Evolutionary conservation across 2,113 vertebrate species (phyloP).

Genomic region (Hemicordylus capensis): DNA sequence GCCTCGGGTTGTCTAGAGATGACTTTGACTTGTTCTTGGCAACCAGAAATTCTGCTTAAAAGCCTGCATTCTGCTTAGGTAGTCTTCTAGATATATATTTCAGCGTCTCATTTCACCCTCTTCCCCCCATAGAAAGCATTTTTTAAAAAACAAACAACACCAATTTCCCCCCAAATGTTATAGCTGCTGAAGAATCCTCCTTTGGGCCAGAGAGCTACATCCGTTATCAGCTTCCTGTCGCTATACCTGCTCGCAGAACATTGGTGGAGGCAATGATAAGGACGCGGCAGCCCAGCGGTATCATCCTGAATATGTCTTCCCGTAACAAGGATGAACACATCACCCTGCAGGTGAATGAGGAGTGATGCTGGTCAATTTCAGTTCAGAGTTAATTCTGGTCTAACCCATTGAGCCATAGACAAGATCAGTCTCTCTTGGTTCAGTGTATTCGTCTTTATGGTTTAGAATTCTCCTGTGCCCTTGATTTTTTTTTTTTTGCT

Average conservation of each 20-base stretch:
- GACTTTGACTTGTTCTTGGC: background rate
- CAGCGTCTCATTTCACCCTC: background rate
- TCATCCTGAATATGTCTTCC: constrained; percentile 80
- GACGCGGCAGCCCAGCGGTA: constrained; percentile 81
- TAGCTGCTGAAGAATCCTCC: constrained; percentile 81
- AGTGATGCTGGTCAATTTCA: background rate
- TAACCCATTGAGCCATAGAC: background rate
- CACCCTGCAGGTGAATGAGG: constrained; percentile 80
- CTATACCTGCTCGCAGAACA: constrained; percentile 74
- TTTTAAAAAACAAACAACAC: background rate
- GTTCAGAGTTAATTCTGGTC: background rate
- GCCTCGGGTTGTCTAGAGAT: background rate
- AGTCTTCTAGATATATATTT: background rate
- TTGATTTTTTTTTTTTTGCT: background rate
- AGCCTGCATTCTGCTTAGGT: background rate
- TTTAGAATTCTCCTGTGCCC: background rate
- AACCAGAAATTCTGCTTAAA: background rate
- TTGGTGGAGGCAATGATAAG: constrained; percentile 81
- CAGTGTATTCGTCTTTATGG: background rate
- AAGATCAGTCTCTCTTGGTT: background rate
- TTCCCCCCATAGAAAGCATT: background rate
- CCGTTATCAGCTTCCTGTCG: constrained; percentile 77
- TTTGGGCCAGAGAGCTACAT: constrained; percentile 83
- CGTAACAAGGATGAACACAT: constrained; percentile 82
- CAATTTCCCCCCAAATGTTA: constrained; percentile 70